These are phyloP conservation scores for Hypercompe scribonia DNA, from an alignment of 2,888 invertebrate species.

Conservation along the genomic window DNA sequence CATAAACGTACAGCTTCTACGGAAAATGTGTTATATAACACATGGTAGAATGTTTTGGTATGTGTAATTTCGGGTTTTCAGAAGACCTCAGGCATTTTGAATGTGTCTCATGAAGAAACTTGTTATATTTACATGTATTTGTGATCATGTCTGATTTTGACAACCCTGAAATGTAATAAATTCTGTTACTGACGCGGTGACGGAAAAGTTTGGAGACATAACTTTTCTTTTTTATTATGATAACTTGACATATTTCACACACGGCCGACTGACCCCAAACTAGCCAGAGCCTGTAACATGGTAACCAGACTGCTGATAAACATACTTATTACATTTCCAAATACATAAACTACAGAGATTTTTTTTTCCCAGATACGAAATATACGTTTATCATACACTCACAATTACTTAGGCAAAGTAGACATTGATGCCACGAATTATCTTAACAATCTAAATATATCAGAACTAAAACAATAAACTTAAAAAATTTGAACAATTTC, in stretches of 20 bases:
- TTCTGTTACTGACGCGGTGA: neutral
- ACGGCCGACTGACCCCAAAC: neutral
- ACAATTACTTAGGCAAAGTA: neutral
- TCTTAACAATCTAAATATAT: too few relatives aligned
- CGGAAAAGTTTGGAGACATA: neutral
- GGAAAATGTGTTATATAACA: too few relatives aligned
- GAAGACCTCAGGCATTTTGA: too few relatives aligned
- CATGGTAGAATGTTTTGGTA: too few relatives aligned
- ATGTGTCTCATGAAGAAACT: too few relatives aligned
- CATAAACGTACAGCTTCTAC: too few relatives aligned
- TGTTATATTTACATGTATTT: neutral
- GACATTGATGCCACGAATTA: neutral
- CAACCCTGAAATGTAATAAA: neutral
- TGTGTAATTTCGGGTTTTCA: too few relatives aligned
- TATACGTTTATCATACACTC: neutral
- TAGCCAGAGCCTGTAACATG: neutral
- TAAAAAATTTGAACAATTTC: too few relatives aligned
- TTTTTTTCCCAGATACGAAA: neutral
- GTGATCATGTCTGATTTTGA: neutral
- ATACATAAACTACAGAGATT: neutral
- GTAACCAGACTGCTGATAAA: neutral
- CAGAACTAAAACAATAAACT: too few relatives aligned
- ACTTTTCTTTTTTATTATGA: neutral
- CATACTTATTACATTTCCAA: neutral
- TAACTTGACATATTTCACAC: constrained; percentile 2